These are phyloP conservation scores for Chaetogeoica ovagalla DNA, from an alignment of 2,888 invertebrate species.

Conservation along the genomic window DNA sequence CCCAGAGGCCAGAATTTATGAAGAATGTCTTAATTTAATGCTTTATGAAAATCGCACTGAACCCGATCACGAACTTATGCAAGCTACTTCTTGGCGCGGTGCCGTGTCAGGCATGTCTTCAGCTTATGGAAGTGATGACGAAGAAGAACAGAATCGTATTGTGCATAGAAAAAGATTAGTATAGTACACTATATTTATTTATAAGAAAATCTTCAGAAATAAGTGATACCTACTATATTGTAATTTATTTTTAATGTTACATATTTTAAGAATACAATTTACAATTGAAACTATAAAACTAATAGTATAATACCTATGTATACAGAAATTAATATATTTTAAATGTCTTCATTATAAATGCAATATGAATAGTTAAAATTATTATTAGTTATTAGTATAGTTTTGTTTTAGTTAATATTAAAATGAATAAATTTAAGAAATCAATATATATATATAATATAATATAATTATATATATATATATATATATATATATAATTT, in stretches of 20 bases:
- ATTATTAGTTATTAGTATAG: neutral
- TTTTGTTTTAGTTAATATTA: too few relatives aligned
- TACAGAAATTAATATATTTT: neutral
- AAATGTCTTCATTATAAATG: neutral
- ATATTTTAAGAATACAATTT: neutral
- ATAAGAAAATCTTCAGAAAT: neutral
- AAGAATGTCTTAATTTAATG: conserved; percentile 93
- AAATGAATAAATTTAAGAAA: too few relatives aligned
- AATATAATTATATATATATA: too few relatives aligned
- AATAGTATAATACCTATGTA: neutral
- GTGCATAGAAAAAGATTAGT: conserved; percentile 37
- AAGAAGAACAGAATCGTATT: conserved; percentile 62
- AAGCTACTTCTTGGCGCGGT: conserved; percentile 86
- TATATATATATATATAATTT: too few relatives aligned
- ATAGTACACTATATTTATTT: neutral
- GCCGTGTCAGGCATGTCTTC: conserved; percentile 77
- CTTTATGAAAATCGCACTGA: conserved; percentile 92
- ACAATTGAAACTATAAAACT: neutral
- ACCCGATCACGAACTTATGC: conserved; percentile 92
- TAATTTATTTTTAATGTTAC: neutral
- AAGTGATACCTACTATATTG: neutral
- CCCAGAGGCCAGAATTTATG: conserved; percentile 97
- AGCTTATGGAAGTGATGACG: conserved; percentile 87
- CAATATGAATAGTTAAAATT: neutral
- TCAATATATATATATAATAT: too few relatives aligned